Evolutionary conservation across 2,113 vertebrate genomes (phyloP).

Genomic region (Cygnus buccinator): DNA sequence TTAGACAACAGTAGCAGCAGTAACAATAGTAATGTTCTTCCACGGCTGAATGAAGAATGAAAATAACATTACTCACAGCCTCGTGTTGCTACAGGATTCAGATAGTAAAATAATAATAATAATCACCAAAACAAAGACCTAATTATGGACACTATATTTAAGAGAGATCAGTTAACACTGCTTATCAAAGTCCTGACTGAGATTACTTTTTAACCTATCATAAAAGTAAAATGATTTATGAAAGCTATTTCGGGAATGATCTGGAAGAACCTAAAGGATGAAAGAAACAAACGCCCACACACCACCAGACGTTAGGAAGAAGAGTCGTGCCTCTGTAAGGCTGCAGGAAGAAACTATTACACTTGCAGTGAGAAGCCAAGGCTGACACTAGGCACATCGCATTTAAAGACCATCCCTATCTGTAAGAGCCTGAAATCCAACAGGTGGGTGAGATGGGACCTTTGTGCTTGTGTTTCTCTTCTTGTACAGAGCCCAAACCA

Average conservation of each 20-base stretch:
- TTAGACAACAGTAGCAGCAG: not conserved
- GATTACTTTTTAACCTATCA: not conserved
- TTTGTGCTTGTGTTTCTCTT: not conserved
- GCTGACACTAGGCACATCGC: not conserved
- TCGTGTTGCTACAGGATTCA: not conserved
- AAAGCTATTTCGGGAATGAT: not conserved
- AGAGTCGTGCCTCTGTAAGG: not conserved
- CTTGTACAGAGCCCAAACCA: not conserved
- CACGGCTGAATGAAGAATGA: not conserved
- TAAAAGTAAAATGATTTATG: not conserved
- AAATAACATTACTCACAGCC: not conserved
- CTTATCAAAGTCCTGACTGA: not conserved
- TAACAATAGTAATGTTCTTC: not conserved
- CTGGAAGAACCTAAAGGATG: not conserved
- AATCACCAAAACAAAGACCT: not conserved
- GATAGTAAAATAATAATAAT: not conserved
- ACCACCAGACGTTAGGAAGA: fast-evolving
- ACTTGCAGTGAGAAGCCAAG: not conserved
- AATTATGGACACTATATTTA: not conserved
- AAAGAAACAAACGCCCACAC: not conserved
- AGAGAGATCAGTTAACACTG: not conserved
- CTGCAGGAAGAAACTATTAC: not conserved
- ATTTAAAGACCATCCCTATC: not conserved
- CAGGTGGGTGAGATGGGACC: not conserved
- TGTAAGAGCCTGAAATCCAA: not conserved